Evolutionary conservation across 35 echinoderm and acorn worm genomes (phyloP).

Genomic region (Eucidaris tribuloides): DNA sequence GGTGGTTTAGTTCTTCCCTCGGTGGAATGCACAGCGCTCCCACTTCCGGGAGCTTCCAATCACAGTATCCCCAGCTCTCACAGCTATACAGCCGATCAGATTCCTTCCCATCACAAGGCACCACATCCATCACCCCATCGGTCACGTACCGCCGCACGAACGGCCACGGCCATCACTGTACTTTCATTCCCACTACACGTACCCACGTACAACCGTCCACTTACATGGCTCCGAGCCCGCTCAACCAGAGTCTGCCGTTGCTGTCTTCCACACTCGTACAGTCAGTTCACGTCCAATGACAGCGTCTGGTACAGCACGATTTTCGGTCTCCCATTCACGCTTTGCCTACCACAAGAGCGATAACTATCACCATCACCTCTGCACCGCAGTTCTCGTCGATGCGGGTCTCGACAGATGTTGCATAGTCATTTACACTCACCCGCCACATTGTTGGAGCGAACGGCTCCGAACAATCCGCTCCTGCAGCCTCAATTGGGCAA

Average conservation of each 20-base stretch:
- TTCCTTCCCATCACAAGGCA: slow-evolving; percentile 25
- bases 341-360: slow-evolving; percentile 21
- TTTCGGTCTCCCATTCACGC: slow-evolving; percentile 58
- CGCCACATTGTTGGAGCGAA: slow-evolving; percentile 17
- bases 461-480: neutral
- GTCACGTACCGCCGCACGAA: slow-evolving; percentile 42
- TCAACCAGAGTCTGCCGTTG: slow-evolving; percentile 50
- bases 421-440: slow-evolving; percentile 41
- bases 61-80: slow-evolving; percentile 42
- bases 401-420: slow-evolving; percentile 80
- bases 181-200: slow-evolving; percentile 66
- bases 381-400: slow-evolving; percentile 27
- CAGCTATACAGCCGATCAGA: neutral
- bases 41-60: slow-evolving; percentile 13
- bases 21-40: slow-evolving; percentile 48
- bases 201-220: slow-evolving; percentile 66
- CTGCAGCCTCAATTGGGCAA: neutral
- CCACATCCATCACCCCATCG: slow-evolving; percentile 31
- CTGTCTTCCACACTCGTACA: slow-evolving; percentile 81
- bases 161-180: slow-evolving; percentile 58
- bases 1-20: slow-evolving; percentile 14
- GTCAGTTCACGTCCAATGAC: slow-evolving; percentile 73
- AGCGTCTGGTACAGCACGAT: slow-evolving; percentile 73
- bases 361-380: slow-evolving; percentile 15
- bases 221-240: slow-evolving; percentile 74